Evolutionary conservation across 2,797 vertebrate genomes (phyloP).

Genomic region (Tadarida brasiliensis): DNA sequence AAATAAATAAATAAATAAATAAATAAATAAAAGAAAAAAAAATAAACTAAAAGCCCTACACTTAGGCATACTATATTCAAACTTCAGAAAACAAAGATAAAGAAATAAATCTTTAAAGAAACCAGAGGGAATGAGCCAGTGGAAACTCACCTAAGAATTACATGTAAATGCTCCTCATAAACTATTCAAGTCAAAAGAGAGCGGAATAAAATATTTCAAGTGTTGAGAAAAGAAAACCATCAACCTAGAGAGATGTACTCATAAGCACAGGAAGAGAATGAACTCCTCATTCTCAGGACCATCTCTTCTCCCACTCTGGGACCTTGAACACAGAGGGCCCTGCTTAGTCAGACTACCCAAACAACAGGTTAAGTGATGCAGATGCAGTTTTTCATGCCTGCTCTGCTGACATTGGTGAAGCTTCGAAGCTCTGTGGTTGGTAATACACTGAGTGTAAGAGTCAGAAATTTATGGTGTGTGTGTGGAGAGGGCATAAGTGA

Average conservation of each 20-base stretch:
- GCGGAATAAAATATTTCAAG: neutral
- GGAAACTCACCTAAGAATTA: neutral
- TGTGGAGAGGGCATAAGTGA: neutral
- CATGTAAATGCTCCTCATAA: neutral
- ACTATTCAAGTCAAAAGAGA: neutral
- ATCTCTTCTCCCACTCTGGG: neutral
- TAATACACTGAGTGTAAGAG: neutral
- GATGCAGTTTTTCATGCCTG: neutral
- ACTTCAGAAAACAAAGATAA: neutral
- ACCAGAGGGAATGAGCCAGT: neutral
- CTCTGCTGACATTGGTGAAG: slow-evolving; percentile 19
- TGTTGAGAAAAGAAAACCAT: neutral
- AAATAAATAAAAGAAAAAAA: neutral
- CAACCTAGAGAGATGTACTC: neutral
- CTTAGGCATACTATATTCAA: neutral
- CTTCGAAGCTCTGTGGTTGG: neutral
- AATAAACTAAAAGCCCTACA: neutral
- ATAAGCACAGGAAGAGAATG: neutral
- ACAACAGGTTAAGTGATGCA: neutral
- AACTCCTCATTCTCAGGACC: neutral
- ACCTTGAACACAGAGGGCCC: neutral
- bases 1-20: neutral
- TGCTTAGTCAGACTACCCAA: neutral
- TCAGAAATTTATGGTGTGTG: neutral
- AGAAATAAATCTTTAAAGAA: neutral